Evolutionary conservation across 2,113 vertebrate genomes (phyloP).

Genomic region (Sisor rabdophorus): DNA sequence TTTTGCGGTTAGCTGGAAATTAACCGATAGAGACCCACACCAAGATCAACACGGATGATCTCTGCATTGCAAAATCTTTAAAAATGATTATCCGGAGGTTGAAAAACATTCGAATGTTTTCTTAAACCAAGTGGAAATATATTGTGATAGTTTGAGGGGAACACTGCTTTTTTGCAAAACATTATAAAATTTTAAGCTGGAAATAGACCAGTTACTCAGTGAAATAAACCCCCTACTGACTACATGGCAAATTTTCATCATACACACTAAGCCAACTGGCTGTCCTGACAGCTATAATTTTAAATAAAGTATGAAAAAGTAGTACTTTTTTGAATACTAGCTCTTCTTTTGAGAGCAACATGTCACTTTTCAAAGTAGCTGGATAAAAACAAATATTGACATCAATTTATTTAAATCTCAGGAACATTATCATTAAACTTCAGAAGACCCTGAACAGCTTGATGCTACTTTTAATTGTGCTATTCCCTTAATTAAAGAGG

Average conservation of each 20-base stretch:
- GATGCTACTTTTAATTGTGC: background rate
- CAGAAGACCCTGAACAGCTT: background rate
- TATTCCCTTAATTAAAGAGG: constrained; percentile 15
- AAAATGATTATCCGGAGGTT: constrained; percentile 8
- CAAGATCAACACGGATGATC: constrained; percentile 22
- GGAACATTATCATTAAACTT: background rate
- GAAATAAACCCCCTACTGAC: background rate
- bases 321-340: background rate
- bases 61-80: constrained; percentile 5
- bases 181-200: background rate
- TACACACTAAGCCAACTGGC: background rate
- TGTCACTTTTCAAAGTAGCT: background rate
- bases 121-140: constrained; percentile 17
- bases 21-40: constrained; percentile 28
- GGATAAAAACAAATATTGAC: background rate
- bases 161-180: background rate
- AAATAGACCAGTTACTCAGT: background rate
- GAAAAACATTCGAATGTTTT: constrained; percentile 31
- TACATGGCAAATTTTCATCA: background rate
- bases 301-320: background rate
- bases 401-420: background rate
- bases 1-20: constrained; percentile 34
- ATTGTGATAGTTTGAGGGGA: constrained; percentile 12
- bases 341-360: background rate
- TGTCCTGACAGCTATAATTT: constrained; percentile 2